Conservation (phyloP, 2,113 vertebrate genomes). For the Corythaixoides concolor region DNA sequence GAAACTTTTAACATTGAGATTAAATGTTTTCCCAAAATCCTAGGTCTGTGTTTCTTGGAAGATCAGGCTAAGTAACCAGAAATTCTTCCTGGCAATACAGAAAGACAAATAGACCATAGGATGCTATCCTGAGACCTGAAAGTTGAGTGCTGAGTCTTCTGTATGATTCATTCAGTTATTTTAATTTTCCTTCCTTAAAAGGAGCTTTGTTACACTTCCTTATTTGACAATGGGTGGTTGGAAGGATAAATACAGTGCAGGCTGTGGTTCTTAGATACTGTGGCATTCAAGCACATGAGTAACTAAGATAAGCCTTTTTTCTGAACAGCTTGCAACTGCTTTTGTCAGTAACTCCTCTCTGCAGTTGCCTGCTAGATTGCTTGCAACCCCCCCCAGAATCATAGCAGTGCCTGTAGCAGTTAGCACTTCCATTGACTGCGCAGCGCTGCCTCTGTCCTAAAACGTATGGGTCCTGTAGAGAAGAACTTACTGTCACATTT, state of each 20-base stretch:
- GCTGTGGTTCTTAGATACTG: slow-evolving; percentile 3
- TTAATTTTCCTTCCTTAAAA: slow-evolving; percentile 54
- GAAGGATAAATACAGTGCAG: slow-evolving; percentile 27
- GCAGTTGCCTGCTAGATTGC: not conserved
- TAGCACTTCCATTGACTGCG: not conserved
- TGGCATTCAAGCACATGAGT: slow-evolving; percentile 6
- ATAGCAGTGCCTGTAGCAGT: not conserved
- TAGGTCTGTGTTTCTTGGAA: not conserved
- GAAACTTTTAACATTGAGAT: not conserved
- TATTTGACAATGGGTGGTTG: slow-evolving; percentile 20
- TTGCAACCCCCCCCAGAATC: not conserved
- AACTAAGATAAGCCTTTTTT: slow-evolving; percentile 40
- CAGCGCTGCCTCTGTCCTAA: accelerated
- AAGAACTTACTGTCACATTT: not conserved
- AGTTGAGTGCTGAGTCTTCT: not conserved
- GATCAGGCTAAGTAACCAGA: not conserved
- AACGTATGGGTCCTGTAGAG: not conserved
- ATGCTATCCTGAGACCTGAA: slow-evolving; percentile 14
- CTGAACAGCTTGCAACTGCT: slow-evolving; percentile 31
- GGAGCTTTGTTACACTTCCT: slow-evolving; percentile 40
- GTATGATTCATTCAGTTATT: slow-evolving; percentile 59
- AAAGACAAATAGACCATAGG: not conserved
- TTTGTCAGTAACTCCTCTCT: not conserved
- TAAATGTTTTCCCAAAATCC: not conserved
- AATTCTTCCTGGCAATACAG: not conserved